Percentiles rank a stretch among this genome's conserved stretches.
Evolutionary conservation across 1,140 invertebrate genomes (phyloP).

Genomic region (Leptestheria dahalacensis): DNA sequence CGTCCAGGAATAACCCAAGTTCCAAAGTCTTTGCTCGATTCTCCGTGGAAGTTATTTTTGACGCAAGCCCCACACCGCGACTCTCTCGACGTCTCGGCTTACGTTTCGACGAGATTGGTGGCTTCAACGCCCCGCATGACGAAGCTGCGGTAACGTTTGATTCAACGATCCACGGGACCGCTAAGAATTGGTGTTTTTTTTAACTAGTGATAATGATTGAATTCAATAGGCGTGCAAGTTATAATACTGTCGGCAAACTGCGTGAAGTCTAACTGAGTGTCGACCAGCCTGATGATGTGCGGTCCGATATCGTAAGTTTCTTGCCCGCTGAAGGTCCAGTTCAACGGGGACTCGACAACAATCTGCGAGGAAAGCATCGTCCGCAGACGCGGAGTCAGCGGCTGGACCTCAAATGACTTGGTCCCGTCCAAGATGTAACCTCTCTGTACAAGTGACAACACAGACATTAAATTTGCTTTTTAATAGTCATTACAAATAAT

Average conservation of each 20-base stretch:
- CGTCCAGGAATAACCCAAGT: conserved; percentile 55
- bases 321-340: no score
- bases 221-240: no score
- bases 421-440: conserved; percentile 46
- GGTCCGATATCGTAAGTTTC: conserved; percentile 24
- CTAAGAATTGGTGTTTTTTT: no score
- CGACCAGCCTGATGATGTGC: conserved; percentile 39
- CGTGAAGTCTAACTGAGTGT: conserved; percentile 8
- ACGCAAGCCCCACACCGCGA: no score
- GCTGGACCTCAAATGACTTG: conserved; percentile 44
- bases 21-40: conserved; percentile 34
- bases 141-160: no score
- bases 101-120: no score
- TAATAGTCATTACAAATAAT: no score
- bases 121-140: no score
- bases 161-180: no score
- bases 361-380: conserved; percentile 6
- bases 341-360: background rate
- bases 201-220: no score
- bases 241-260: background rate
- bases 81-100: no score
- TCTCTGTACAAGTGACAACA: conserved; percentile 28
- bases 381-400: conserved; percentile 30
- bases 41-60: background rate
- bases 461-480: background rate